Evolutionary conservation across 2,797 vertebrate species (phyloP).

Genomic region (Sebastes iracundus): DNA sequence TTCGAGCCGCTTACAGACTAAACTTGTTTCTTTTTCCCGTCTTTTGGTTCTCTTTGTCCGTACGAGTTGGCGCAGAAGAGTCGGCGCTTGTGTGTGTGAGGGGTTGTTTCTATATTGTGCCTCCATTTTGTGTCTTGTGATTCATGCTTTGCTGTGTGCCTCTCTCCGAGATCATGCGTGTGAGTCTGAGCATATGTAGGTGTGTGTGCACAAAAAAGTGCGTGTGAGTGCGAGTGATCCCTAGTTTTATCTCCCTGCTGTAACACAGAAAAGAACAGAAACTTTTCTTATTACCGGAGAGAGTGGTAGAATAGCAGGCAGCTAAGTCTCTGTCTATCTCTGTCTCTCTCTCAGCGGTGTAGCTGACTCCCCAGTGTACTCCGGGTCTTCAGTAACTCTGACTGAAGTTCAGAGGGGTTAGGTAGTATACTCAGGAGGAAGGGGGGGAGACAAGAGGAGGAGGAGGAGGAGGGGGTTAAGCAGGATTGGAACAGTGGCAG

Average conservation of each 20-base stretch:
- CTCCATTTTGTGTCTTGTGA: constrained; percentile 38
- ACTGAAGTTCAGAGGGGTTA: constrained; percentile 83
- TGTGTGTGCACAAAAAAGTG: constrained; percentile 28
- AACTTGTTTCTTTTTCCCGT: constrained; percentile 87
- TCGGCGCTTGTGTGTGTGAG: neutral
- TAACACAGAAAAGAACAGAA: constrained; percentile 79
- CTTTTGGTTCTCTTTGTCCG: constrained; percentile 33
- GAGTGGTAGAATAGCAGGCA: constrained; percentile 78
- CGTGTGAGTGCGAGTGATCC: constrained; percentile 67
- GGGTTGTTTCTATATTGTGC: constrained; percentile 11
- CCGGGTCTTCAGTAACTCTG: constrained; percentile 79
- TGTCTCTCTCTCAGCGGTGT: constrained; percentile 74
- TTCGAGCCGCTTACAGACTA: constrained; percentile 90
- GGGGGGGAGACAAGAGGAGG: constrained; percentile 65
- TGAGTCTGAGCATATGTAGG: neutral
- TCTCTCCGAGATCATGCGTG: constrained; percentile 3
- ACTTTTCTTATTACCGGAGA: constrained; percentile 85
- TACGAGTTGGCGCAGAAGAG: neutral
- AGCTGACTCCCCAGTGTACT: constrained; percentile 78
- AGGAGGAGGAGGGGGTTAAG: constrained; percentile 74
- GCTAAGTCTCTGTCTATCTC: constrained; percentile 83
- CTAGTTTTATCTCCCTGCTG: constrained; percentile 79
- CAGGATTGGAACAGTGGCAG: constrained; percentile 82
- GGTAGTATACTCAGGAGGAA: constrained; percentile 78
- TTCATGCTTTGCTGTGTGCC: neutral